These are phyloP conservation scores for Semibalanus balanoides DNA, from an alignment of 1,140 invertebrate genomes.

Conservation along the genomic window DNA sequence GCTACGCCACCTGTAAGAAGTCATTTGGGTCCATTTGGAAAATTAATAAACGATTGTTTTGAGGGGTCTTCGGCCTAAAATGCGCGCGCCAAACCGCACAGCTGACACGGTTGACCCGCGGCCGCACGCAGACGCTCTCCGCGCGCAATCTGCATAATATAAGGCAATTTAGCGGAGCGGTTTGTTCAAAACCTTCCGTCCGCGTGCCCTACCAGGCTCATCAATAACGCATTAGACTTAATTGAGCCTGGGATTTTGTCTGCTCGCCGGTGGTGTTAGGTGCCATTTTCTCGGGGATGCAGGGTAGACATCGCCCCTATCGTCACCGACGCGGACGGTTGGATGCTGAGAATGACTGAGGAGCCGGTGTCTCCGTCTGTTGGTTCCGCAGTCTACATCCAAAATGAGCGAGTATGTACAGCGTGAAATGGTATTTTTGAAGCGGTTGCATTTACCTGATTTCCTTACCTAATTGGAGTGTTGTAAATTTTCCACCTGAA, in stretches of 20 bases:
- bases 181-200: background rate
- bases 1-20: background rate
- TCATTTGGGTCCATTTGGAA: background rate
- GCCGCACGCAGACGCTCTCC: background rate
- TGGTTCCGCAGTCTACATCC: background rate
- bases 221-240: background rate
- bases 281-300: background rate
- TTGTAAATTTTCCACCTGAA: too few species aligned
- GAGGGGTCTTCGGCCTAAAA: background rate
- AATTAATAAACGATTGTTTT: slow-evolving; percentile 3
- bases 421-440: too few species aligned
- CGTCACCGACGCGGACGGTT: background rate
- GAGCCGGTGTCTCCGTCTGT: background rate
- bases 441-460: too few species aligned
- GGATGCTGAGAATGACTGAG: background rate
- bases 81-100: background rate
- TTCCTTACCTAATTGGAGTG: too few species aligned
- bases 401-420: too few species aligned
- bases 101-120: background rate
- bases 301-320: background rate
- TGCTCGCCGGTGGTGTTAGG: background rate
- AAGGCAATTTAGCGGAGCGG: background rate
- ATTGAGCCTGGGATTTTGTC: background rate
- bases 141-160: background rate
- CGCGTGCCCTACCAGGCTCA: background rate